A percentile compares a stretch with the other conserved stretches of the same genome.
Conservation (phyloP, 2,888 invertebrate species). For the Beris morrisii region DNA sequence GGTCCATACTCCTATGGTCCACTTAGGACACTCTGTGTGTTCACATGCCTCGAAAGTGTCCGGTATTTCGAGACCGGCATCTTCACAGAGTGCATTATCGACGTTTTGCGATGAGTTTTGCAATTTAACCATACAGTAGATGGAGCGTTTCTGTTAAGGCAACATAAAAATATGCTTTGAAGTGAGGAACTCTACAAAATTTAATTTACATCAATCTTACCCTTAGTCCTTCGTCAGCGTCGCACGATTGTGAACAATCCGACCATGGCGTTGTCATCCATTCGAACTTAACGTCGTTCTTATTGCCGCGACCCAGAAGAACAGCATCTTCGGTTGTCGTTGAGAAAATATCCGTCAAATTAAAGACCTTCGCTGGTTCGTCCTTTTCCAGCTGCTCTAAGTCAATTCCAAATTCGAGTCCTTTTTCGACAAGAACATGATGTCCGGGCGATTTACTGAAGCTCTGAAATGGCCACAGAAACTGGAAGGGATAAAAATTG, state of each 20-base stretch:
- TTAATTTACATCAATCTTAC: constrained; percentile 43
- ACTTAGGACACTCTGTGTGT: constrained; percentile 70
- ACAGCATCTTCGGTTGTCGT: constrained; percentile 40
- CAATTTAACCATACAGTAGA: constrained; percentile 68
- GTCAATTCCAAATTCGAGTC: constrained; percentile 55
- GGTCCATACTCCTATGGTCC: constrained; percentile 72
- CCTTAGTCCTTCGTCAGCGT: constrained; percentile 65
- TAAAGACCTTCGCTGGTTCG: constrained; percentile 47
- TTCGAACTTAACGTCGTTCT: constrained; percentile 64
- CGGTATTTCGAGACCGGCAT: constrained; percentile 68
- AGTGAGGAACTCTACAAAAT: background rate
- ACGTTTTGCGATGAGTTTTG: constrained; percentile 63
- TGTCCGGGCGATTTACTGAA: constrained; percentile 72
- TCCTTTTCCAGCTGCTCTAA: constrained; percentile 52
- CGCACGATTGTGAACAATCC: constrained; percentile 78
- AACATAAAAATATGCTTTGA: constrained; percentile 12
- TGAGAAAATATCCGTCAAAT: constrained; percentile 43
- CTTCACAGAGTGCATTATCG: constrained; percentile 68
- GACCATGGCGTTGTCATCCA: constrained; percentile 88
- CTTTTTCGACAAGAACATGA: constrained; percentile 62
- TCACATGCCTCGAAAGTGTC: constrained; percentile 68
- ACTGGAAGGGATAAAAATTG: constrained; percentile 57
- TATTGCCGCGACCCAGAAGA: constrained; percentile 33
- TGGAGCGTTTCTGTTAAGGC: constrained; percentile 66
- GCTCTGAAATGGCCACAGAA: constrained; percentile 81